Evolutionary conservation across 2,888 invertebrate species (phyloP), one percentile per base, ranked within the genome.

Genomic region (Drosophila fungiperda): DNA sequence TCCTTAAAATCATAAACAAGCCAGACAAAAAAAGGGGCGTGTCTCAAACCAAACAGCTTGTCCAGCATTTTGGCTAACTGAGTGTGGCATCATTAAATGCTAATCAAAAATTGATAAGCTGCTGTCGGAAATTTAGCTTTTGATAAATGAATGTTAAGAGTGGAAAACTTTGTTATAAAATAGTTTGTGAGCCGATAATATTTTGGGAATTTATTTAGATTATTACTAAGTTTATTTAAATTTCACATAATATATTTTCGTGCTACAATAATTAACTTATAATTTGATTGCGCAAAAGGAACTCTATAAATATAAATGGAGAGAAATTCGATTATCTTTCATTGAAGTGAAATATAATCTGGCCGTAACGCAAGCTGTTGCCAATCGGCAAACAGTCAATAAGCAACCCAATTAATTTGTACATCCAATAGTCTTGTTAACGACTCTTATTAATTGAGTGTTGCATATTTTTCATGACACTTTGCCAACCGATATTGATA

Each of bases 381-480:
- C 55, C 70, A 29, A 42, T 26, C 52, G 40, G 40, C 49, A 74
- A 59, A 55, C 57, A 68, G 49, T 49, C 38, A 68, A 54, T 61
- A 54, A 52, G 61, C 64, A 23, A 45, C 29, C 57, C 78, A 78
- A 78, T 78, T 78, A 78, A 74, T 74, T 62, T 69, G 48, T 53
- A 59, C 58, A 50, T 67, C 48, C 61, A 67, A 78, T 67, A 35
- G 53, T 61, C 52, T 52, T 78, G 80, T 78, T 74, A 83, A 68
- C 75, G 85, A 85, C 32, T 63, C 80, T 78, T 76, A 71, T 83
- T 82, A 76, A 85, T 83, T 83, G 69, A 70, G 65, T 45, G 64
- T 60, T 68, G 73, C 73, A 59, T 71, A 78, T 62, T 74, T 78
- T 67, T 61, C 69, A 40, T 38, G 53, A 54, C 68, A 65, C 60